phyloP scores from a whole-genome alignment of 1,140 invertebrate species.

The Leptinotarsa lineolata region DNA sequence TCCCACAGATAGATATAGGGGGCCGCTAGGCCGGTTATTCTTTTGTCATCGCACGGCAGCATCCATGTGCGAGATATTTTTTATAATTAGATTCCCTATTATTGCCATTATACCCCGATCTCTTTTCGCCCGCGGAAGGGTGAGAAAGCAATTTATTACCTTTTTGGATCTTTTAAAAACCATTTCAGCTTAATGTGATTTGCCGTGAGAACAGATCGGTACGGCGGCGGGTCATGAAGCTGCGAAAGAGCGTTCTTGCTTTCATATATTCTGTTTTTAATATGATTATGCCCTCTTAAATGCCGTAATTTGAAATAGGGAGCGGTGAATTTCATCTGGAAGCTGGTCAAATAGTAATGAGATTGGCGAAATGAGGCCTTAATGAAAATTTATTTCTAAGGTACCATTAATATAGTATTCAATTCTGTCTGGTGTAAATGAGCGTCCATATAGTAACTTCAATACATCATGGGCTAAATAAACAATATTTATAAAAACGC shows the following conservation, averaged over 20 bases:
- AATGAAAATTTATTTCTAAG: too few relatives aligned
- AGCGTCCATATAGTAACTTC: too few relatives aligned
- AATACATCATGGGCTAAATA: too few relatives aligned
- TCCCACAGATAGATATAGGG: constrained; percentile 42
- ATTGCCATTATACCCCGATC: constrained; percentile 28
- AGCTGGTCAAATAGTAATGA: constrained; percentile 2
- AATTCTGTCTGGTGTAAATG: too few relatives aligned
- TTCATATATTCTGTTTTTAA: constrained; percentile 19
- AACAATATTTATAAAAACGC: too few relatives aligned
- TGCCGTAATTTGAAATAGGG: constrained; percentile 12
- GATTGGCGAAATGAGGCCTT: not conserved
- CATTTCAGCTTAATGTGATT: constrained; percentile 29
- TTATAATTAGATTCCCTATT: constrained; percentile 44
- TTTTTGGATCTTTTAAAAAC: constrained; percentile 26
- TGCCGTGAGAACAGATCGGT: constrained; percentile 20
- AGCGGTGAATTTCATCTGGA: not conserved
- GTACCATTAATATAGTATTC: too few relatives aligned
- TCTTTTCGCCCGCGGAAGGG: constrained; percentile 21
- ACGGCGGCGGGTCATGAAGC: constrained; percentile 11
- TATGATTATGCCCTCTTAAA: constrained; percentile 18
- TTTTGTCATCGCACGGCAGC: constrained; percentile 37
- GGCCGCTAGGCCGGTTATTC: constrained; percentile 13
- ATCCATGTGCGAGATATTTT: constrained; percentile 43
- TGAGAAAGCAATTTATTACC: constrained; percentile 33
- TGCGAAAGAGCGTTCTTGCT: constrained; percentile 23